Evolutionary conservation across 2,797 vertebrate species (phyloP), one percentile per base, ranked within the genome.

Genomic region (Morelia viridis): DNA sequence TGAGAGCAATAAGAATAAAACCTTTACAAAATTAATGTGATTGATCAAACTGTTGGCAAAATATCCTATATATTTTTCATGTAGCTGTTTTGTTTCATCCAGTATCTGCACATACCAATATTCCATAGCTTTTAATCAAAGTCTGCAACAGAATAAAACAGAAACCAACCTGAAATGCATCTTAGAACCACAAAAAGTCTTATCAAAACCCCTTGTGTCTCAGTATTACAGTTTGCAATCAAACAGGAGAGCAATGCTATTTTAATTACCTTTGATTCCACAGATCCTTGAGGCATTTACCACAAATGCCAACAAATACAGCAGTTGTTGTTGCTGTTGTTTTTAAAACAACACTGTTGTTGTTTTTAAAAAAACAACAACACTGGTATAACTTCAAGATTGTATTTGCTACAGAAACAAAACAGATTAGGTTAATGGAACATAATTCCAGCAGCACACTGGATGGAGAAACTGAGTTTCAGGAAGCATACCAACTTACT

Each of bases 401-500:
- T 92, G 10, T 88, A 92, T 58, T 28, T 95, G 28, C 90, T 93
- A 91, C 64, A 94, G 92, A 86, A 4, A 4, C 26, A 57, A 61
- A 64, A 60, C 57, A 6, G 88, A 56, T 68, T 46, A 61, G 57
- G 87, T 50, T 64, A 94, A 94, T 93, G 80, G 31, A 90, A 60
- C 11, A 62, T 65, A 86, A 91, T 93, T 94, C 95, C 19, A 6
- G 41, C 65, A 92, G 53, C 90, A 86, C 92, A 86, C 31, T 31
- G 35, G 68, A 56, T 61, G 91, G 31, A 22, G 9, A 93, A 4
- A 92, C 61, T 5, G 87, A 90, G 86, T 92, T 41, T 88, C 85
- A 93, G 1, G 5, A 84, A 85, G 85, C 0, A 28, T 0, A 60
- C 24, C 93, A 94, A 98, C 98, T 98, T 98, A 99, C 99, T 98